Evolutionary conservation across 2,113 vertebrate genomes (phyloP).

Genomic region (Neodontobutis hainanensis): DNA sequence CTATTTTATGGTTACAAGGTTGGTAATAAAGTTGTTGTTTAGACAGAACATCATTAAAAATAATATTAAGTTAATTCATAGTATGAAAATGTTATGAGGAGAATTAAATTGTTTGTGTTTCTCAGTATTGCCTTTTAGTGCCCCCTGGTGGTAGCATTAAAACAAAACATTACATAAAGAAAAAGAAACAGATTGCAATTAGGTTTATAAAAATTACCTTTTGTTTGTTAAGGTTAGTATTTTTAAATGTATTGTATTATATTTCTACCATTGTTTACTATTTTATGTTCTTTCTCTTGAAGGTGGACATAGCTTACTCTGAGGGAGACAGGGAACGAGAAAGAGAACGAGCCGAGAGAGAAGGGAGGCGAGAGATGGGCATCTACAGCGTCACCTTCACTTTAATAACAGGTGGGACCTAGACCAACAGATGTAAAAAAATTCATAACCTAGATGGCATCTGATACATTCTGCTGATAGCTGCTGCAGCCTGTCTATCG

Average conservation of each 20-base stretch:
- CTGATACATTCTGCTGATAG: not conserved
- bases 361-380: constrained; percentile 83
- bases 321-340: constrained; percentile 85
- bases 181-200: too few species aligned
- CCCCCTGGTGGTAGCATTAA: not conserved
- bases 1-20: too few species aligned
- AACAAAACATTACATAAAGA: not conserved
- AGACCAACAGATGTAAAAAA: not conserved
- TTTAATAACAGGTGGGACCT: constrained; percentile 85
- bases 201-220: too few species aligned
- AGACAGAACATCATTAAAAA: too few species aligned
- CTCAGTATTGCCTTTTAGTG: not conserved
- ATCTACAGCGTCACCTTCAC: constrained; percentile 94
- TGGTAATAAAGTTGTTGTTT: too few species aligned
- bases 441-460: not conserved
- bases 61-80: too few species aligned
- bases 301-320: constrained; percentile 90
- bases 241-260: too few species aligned
- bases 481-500: not conserved
- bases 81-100: too few species aligned
- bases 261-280: not conserved
- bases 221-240: too few species aligned
- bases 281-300: not conserved
- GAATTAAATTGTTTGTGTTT: too few species aligned
- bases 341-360: constrained; percentile 78